phyloP scores from a whole-genome alignment of 1,140 invertebrate species.

The Latrodectus geometricus region DNA sequence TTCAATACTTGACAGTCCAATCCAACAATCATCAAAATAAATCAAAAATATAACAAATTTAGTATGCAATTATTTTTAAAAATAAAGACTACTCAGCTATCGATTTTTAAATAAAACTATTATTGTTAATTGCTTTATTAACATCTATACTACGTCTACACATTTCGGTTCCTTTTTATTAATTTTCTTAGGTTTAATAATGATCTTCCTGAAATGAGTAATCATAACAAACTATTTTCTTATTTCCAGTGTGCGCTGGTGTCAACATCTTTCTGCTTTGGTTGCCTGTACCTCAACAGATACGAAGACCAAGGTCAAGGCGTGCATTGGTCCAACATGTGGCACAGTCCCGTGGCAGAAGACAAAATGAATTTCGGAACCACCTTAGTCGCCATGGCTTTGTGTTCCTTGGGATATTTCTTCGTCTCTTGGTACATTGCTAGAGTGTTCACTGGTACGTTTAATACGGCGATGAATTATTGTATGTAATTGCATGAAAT shows the following conservation, averaged over 20 bases:
- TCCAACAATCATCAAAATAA: no score
- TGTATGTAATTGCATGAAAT: neutral
- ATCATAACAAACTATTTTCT: neutral
- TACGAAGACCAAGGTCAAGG: slow-evolving; percentile 69
- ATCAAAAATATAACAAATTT: no score
- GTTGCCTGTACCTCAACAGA: slow-evolving; percentile 66
- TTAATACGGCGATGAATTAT: neutral
- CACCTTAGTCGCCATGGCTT: slow-evolving; percentile 69
- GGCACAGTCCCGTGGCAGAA: slow-evolving; percentile 65
- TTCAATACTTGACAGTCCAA: no score
- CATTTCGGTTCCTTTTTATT: no score
- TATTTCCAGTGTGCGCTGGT: slow-evolving; percentile 68
- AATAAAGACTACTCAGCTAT: no score
- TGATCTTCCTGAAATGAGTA: no score
- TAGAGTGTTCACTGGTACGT: slow-evolving; percentile 6
- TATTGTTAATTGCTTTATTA: no score
- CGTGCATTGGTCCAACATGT: slow-evolving; percentile 69
- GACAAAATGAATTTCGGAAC: slow-evolving; percentile 69
- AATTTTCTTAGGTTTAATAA: no score
- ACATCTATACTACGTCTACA: no score
- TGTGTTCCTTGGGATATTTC: slow-evolving; percentile 70
- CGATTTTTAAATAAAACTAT: no score
- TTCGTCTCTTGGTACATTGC: slow-evolving; percentile 27
- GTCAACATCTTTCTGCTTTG: slow-evolving; percentile 70
- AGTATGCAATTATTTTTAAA: no score